phyloP scores from a whole-genome alignment of 2,888 invertebrate genomes.

The Machimus atricapillus region DNA sequence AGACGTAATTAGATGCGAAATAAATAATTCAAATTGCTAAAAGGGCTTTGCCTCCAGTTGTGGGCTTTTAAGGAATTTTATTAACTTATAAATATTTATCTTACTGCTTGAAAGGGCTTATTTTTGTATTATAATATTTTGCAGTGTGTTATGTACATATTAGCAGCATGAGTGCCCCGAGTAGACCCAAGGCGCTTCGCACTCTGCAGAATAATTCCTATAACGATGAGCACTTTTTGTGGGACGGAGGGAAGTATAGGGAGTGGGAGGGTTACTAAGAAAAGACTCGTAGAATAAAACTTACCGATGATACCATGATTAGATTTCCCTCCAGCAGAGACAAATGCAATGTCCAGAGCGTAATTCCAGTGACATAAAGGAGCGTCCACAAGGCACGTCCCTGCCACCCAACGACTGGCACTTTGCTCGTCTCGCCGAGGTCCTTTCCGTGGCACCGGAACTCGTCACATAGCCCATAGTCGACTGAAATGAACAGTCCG shows the following conservation, averaged over 20 bases:
- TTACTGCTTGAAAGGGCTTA: background rate
- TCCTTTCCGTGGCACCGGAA: constrained; percentile 67
- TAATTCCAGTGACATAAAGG: constrained; percentile 65
- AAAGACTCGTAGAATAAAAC: background rate
- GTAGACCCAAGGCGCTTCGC: background rate
- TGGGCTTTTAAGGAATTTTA: background rate
- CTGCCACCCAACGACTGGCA: constrained; percentile 60
- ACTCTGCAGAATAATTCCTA: background rate
- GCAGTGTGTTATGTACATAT: background rate
- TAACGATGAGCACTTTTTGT: background rate
- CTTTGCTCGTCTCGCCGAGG: constrained; percentile 54
- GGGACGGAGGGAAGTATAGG: background rate
- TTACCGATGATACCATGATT: constrained; percentile 47
- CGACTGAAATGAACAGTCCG: constrained; percentile 68
- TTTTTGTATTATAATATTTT: background rate
- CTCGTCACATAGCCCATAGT: constrained; percentile 69
- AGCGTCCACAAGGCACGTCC: constrained; percentile 67
- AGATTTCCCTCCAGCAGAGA: constrained; percentile 52
- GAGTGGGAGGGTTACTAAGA: background rate
- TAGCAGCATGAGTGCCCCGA: background rate
- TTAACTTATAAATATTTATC: background rate
- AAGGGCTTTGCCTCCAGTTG: background rate
- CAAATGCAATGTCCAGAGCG: constrained; percentile 64
- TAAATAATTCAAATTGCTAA: background rate
- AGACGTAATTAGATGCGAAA: background rate